phyloP scores from a whole-genome alignment of 2,113 vertebrate genomes.

The Amphilophus citrinellus region DNA sequence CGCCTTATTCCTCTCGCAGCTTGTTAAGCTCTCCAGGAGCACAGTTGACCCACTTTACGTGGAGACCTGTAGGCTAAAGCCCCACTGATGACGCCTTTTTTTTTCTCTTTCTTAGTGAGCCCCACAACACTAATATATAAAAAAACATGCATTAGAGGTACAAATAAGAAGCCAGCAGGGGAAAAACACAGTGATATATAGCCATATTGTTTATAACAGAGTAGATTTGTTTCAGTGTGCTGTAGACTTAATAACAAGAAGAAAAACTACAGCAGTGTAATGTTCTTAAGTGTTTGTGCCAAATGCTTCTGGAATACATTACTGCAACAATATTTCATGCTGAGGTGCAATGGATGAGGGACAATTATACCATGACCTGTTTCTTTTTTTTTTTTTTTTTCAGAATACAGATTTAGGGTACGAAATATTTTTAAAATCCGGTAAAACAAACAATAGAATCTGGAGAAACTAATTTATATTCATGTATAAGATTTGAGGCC shows the following conservation, averaged over 20 bases:
- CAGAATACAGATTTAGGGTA: background rate
- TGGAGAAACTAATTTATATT: no score
- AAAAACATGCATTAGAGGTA: constrained; percentile 18
- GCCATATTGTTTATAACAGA: constrained; percentile 10
- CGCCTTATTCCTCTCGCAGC: constrained; percentile 76
- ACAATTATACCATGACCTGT: background rate
- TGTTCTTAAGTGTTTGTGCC: background rate
- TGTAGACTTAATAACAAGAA: background rate
- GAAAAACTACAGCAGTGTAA: background rate
- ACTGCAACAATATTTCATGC: background rate
- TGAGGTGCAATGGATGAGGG: background rate
- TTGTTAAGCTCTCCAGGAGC: constrained; percentile 79
- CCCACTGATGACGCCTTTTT: constrained; percentile 65
- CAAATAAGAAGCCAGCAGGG: background rate
- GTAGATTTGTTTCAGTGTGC: background rate
- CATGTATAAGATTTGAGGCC: background rate
- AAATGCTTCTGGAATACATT: background rate
- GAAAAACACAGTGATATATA: background rate
- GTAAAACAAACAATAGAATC: background rate
- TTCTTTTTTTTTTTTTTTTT: background rate
- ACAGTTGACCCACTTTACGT: constrained; percentile 82
- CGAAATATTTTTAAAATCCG: background rate
- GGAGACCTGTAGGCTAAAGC: constrained; percentile 66
- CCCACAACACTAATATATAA: constrained; percentile 28
- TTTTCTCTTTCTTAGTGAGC: constrained; percentile 50